Conservation (phyloP, 2,888 invertebrate genomes). For the Dascillus cervinus region DNA sequence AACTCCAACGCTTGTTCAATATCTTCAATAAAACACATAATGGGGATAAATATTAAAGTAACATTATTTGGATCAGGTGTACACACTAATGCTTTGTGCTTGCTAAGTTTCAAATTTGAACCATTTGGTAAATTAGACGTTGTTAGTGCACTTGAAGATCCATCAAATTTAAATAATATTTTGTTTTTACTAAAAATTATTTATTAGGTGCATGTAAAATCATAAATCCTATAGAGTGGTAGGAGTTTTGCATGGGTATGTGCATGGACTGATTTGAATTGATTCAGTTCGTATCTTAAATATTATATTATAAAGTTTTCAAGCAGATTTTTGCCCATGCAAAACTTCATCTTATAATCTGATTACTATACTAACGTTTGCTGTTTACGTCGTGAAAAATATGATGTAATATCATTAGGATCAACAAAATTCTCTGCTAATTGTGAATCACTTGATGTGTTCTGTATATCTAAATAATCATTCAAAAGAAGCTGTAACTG, state of each 20-base stretch:
- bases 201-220: too few relatives aligned
- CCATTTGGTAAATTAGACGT: slow-evolving; percentile 30
- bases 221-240: too few relatives aligned
- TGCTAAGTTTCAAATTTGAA: slow-evolving; percentile 14
- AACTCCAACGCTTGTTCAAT: slow-evolving; percentile 61
- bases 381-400: slow-evolving; percentile 46
- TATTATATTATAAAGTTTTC: too few relatives aligned
- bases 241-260: too few relatives aligned
- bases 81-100: slow-evolving; percentile 64
- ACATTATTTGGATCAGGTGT: slow-evolving; percentile 66
- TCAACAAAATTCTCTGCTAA: slow-evolving; percentile 34
- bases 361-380: slow-evolving; percentile 32
- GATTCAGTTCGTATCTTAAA: too few relatives aligned
- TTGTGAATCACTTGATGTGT: slow-evolving; percentile 57
- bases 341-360: slow-evolving; percentile 5
- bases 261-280: too few relatives aligned
- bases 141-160: slow-evolving; percentile 43
- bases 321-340: too few relatives aligned
- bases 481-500: slow-evolving; percentile 76
- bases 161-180: slow-evolving; percentile 64
- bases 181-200: slow-evolving; percentile 50
- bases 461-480: slow-evolving; percentile 83
- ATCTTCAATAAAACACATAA: slow-evolving; percentile 77
- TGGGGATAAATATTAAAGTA: slow-evolving; percentile 71
- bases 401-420: slow-evolving; percentile 49